phyloP scores from a whole-genome alignment of 1,140 invertebrate genomes.

The Drosophila erecta region DNA sequence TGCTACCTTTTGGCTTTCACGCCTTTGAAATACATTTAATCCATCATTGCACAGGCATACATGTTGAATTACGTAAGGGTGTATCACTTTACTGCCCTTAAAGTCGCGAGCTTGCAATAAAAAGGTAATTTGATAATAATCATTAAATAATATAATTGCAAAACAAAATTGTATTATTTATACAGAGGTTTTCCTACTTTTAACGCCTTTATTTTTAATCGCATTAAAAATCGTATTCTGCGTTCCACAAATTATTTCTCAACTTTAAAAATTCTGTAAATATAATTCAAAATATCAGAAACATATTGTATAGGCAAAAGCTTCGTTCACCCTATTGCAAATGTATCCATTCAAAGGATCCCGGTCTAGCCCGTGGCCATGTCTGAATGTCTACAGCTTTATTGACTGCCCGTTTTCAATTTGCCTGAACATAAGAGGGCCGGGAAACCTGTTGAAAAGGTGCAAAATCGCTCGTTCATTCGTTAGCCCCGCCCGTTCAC shows the following conservation, averaged over 20 bases:
- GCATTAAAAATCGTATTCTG: no score
- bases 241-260: no score
- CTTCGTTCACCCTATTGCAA: slow-evolving; percentile 14
- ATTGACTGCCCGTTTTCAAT: slow-evolving; percentile 78
- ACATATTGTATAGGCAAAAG: no score
- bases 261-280: no score
- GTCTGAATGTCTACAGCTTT: slow-evolving; percentile 68
- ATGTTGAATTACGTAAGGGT: slow-evolving; percentile 12
- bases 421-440: slow-evolving; percentile 40
- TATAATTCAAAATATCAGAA: no score
- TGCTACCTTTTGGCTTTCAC: slow-evolving; percentile 79
- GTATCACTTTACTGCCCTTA: background rate
- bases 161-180: no score
- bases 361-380: slow-evolving; percentile 52
- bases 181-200: background rate
- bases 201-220: background rate
- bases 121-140: background rate
- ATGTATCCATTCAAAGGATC: slow-evolving; percentile 9
- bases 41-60: slow-evolving; percentile 67
- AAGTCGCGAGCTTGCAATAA: no score
- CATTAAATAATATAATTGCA: background rate
- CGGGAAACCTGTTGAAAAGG: slow-evolving; percentile 76
- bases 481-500: slow-evolving; percentile 51
- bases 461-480: slow-evolving; percentile 68
- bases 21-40: slow-evolving; percentile 83